These are phyloP conservation scores for Pimpla rufipes DNA, from an alignment of 2,888 invertebrate species.

Conservation along the genomic window DNA sequence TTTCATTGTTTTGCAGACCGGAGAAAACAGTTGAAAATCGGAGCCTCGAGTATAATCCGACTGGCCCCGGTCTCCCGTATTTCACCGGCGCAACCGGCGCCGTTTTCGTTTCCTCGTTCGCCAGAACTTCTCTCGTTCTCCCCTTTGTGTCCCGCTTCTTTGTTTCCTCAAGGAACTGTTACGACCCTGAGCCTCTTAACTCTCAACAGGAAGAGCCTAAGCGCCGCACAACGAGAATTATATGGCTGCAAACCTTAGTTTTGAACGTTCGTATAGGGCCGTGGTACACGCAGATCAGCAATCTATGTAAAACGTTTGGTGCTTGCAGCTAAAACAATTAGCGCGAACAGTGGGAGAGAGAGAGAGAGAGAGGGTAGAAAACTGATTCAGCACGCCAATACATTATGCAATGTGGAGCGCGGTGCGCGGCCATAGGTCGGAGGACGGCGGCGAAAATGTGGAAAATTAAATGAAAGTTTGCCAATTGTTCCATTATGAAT, in stretches of 20 bases:
- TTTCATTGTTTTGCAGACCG: too few relatives aligned
- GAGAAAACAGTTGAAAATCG: background rate
- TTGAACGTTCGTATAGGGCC: constrained; percentile 6
- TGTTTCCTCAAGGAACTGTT: constrained; percentile 24
- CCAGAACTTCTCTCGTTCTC: background rate
- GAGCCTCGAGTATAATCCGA: background rate
- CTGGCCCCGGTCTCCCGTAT: constrained; percentile 3
- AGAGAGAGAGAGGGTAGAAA: background rate
- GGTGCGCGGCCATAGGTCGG: too few relatives aligned
- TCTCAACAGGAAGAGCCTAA: constrained; percentile 11
- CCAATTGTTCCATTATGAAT: constrained; percentile 8
- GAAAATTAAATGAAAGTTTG: constrained; percentile 18
- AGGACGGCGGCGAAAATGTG: background rate
- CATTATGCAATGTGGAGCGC: background rate
- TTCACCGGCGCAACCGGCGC: background rate
- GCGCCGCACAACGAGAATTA: constrained; percentile 2
- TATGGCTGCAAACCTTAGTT: constrained; percentile 29
- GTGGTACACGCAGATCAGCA: constrained; percentile 36
- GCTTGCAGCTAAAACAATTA: constrained; percentile 37
- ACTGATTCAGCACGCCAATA: constrained; percentile 30
- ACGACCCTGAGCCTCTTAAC: constrained; percentile 25
- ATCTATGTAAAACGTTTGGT: constrained; percentile 47
- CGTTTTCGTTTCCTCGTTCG: constrained; percentile 15
- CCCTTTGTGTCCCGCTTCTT: background rate
- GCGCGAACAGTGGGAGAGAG: background rate